These are phyloP conservation scores for Ophiothrix spiculata DNA, from an alignment of 35 echinoderm and acorn worm species.

Conservation along the genomic window DNA sequence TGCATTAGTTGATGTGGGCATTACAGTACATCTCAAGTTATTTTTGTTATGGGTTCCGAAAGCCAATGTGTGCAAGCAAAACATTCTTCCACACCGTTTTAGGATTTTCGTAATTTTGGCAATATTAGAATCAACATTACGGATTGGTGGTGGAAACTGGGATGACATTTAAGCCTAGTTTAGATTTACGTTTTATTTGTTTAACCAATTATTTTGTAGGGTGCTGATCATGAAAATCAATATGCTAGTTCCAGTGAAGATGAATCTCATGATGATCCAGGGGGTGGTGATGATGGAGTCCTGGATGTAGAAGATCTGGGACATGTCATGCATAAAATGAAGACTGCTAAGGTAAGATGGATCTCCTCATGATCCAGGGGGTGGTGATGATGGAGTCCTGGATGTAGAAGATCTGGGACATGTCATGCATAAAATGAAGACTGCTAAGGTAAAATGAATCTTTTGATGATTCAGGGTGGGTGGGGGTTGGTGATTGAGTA, in stretches of 20 bases:
- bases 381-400: slow-evolving; percentile 36
- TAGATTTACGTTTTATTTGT: neutral
- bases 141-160: too few relatives aligned
- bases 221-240: neutral
- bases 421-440: slow-evolving; percentile 65
- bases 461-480: too few relatives aligned
- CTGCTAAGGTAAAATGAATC: slow-evolving; percentile 71
- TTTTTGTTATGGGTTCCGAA: too few relatives aligned
- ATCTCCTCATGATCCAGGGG: slow-evolving; percentile 61
- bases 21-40: too few relatives aligned
- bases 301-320: slow-evolving; percentile 92
- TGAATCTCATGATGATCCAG: slow-evolving; percentile 35
- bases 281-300: slow-evolving; percentile 35
- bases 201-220: too few relatives aligned
- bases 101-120: too few relatives aligned
- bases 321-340: slow-evolving; percentile 60
- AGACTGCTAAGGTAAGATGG: slow-evolving; percentile 66
- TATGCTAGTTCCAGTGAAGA: slow-evolving; percentile 31
- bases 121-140: too few relatives aligned
- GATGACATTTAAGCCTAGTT: too few relatives aligned
- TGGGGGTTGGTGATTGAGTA: too few relatives aligned
- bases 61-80: too few relatives aligned
- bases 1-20: too few relatives aligned
- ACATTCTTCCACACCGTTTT: too few relatives aligned
- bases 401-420: slow-evolving; percentile 87